Conservation (phyloP, 1,140 invertebrate genomes). For the Parapsyche elsis region DNA sequence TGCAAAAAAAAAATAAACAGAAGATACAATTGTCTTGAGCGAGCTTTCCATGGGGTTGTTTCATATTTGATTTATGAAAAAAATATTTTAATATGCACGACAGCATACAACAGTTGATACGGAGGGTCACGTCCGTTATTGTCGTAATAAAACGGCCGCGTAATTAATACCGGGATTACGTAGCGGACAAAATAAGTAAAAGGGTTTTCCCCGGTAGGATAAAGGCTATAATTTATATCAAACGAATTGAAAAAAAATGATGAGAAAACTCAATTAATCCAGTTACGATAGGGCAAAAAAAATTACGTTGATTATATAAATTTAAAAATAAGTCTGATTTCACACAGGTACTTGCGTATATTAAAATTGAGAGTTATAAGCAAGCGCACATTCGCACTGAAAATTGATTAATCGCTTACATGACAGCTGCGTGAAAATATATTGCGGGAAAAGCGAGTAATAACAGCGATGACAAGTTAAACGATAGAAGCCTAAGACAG, state of each 20-base stretch:
- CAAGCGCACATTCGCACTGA: background rate
- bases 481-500: background rate
- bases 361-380: no score
- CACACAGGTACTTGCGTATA: no score
- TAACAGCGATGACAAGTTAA: constrained; percentile 10
- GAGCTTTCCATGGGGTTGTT: no score
- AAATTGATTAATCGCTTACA: constrained; percentile 22
- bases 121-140: background rate
- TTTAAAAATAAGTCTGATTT: no score
- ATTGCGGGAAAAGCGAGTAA: constrained; percentile 2
- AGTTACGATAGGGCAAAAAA: no score
- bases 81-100: constrained; percentile 9
- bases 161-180: background rate
- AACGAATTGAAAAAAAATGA: background rate
- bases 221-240: background rate
- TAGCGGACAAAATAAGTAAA: background rate
- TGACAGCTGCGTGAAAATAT: constrained; percentile 21
- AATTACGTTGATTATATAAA: no score
- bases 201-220: background rate
- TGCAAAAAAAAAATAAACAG: no score
- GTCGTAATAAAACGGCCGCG: constrained; percentile 2
- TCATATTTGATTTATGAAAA: background rate
- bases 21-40: no score
- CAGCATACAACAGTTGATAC: background rate
- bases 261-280: no score